Base-by-base conservation (phyloP, 2,113 vertebrate species). In the Melospiza georgiana region DNA sequence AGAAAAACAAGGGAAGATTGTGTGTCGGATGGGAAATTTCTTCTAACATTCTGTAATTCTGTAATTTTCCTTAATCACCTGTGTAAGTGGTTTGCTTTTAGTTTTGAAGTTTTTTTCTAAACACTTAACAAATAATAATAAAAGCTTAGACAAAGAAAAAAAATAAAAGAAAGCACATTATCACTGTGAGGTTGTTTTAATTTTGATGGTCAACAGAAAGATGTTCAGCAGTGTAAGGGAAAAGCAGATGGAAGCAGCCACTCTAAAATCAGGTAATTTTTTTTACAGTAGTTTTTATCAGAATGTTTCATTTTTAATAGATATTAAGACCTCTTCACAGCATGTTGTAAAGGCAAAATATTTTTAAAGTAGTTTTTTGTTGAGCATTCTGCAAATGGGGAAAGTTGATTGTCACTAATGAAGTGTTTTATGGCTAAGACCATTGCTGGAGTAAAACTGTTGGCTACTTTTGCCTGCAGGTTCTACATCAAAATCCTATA, bases 391-490 rank as follows among this genome's bases (percentile, higher is more conserved):
- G 48, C 46, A 84, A 52, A 52, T 66, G 19, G 22, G 23, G 25
- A 59, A 39, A 77, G 21, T 78, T 58, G 14, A 46, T 84, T 84
- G 22, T 75, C 33, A 81, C 28, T 86, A 81, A 92, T 87, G 16
- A 93, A 84, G 27, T 81, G 61, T 52, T 93, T 91, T 76, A 73
- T 87, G 65, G 55, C 30, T 66, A 48, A 89, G 59, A 54, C 44
- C 39, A 24, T 79, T 58, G 49, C 39, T 93, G 61, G 59, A 51
- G 43, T 92, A 80, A 84, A 89, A 74, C 31, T 13, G 7, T 65
- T 85, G 74, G 71, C 85, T 85, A 65, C 88, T 92, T 89, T 74
- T 95, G 48, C 83, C 81, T 93, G 68, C 61, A 95, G 84, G 54
- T 89, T 79, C 69, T 82, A 22, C 37, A 33, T 46, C 57, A 67